Percentiles rank a stretch among this genome's conserved stretches.
Conservation (phyloP, 2,797 vertebrate species). For the Hapalemur alaotrensis region DNA sequence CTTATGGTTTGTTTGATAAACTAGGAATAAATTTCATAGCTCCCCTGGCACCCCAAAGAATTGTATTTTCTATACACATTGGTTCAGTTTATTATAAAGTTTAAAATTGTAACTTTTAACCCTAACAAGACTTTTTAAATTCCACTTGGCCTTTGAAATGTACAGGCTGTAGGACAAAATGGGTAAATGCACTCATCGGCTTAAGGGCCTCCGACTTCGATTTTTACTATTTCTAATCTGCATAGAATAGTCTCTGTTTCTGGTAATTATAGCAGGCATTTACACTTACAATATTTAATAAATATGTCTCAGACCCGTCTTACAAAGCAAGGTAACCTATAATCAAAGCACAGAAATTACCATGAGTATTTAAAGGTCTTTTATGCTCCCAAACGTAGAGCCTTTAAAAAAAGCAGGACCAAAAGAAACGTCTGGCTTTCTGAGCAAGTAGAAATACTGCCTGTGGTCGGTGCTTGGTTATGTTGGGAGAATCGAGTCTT, state of each 20-base stretch:
- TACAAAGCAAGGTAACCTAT: not conserved
- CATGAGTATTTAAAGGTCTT: not conserved
- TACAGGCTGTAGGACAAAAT: not conserved
- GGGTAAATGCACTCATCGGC: not conserved
- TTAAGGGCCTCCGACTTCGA: not conserved
- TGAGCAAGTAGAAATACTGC: not conserved
- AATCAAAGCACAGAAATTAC: slow-evolving; percentile 43
- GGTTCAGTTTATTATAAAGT: not conserved
- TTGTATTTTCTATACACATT: not conserved
- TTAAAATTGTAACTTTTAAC: not conserved
- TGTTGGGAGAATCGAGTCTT: not conserved
- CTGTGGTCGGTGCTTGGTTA: not conserved
- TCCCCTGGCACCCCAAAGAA: not conserved
- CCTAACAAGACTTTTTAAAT: not conserved
- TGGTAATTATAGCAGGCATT: not conserved
- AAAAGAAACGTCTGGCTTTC: not conserved
- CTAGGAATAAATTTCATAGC: not conserved
- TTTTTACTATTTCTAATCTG: not conserved
- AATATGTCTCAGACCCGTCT: not conserved
- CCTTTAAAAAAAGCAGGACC: not conserved
- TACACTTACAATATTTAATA: slow-evolving; percentile 15
- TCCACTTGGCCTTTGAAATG: not conserved
- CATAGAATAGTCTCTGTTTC: not conserved
- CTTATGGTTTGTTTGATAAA: not conserved
- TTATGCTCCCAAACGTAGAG: not conserved